Conservation (phyloP, 2,888 invertebrate genomes). For the Schrankia costaestrigalis region DNA sequence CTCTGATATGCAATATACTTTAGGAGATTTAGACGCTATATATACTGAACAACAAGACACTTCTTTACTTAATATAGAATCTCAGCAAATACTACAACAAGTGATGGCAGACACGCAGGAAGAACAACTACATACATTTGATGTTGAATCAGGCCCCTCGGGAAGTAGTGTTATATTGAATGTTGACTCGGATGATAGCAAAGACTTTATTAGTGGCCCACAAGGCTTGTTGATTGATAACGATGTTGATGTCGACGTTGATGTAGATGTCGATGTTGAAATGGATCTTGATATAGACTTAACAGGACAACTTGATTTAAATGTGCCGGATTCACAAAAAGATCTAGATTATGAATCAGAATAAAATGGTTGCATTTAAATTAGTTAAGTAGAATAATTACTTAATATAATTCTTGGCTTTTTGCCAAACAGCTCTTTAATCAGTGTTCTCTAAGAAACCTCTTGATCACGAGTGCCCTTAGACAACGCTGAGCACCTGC, state of each 20-base stretch:
- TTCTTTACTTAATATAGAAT: constrained; percentile 24
- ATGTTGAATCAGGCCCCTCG: constrained; percentile 4
- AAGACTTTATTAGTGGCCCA: constrained; percentile 25
- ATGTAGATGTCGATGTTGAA: constrained; percentile 20
- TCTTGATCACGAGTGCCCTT: too few species aligned
- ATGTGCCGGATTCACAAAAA: constrained; percentile 13
- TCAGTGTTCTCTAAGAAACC: too few species aligned
- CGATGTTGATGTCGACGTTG: constrained; percentile 19
- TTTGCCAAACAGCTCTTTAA: too few species aligned
- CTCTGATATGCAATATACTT: constrained; percentile 49
- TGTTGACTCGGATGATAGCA: constrained; percentile 26
- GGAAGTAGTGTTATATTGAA: constrained; percentile 2
- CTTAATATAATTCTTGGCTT: too few species aligned
- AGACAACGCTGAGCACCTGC: too few species aligned
- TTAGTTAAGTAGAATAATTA: too few species aligned
- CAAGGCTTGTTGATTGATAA: constrained; percentile 22
- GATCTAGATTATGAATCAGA: constrained; percentile 21
- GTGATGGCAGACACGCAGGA: constrained; percentile 18
- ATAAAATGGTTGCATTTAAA: constrained; percentile 4
- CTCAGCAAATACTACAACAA: constrained; percentile 27
- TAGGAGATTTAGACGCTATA: constrained; percentile 56
- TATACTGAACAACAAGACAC: constrained; percentile 45
- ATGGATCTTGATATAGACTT: constrained; percentile 14
- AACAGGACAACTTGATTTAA: constrained; percentile 15
- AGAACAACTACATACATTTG: neutral